Base-by-base conservation (phyloP, 2,797 vertebrate species). In the Schizopygopsis pylzovi region DNA sequence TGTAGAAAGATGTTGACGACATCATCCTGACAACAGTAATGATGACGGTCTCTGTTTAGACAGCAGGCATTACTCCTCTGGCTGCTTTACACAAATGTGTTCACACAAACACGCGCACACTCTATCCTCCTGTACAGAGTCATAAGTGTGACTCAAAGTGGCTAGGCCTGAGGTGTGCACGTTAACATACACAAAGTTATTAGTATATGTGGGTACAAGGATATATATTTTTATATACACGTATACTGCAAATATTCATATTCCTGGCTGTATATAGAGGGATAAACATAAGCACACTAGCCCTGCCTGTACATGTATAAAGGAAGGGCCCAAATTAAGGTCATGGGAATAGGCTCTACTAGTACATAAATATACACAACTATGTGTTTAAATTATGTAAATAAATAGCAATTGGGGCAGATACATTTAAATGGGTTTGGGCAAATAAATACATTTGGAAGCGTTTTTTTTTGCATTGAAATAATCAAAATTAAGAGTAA, bases 31-130 rank as follows among this genome's bases (percentile, higher is more conserved):
- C 79, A 71, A 72, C 63, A 45, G 59, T 84, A 52, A 61, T 73
- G 41, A 71, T 81, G 47, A 77, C 47, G 61, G 70, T 67, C 45
- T 59, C 59, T 45, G 82, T 84, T 77, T 77, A 73, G 77, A 87
- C 82, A 76, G 71, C 37, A 43, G 65, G 43, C 65, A 81, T 52
- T 54, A 67, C 61, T 81, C 71, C 77, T 73, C 43, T 16, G 8
- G 72, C 85, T 67, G 59, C 45, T 43, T 77, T 45, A 78, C 77
- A 47, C 28, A 47, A 72, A 72, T 79, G 54, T 41, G 7, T 70
- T 28, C 39, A 20, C 56, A 84, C 56, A 67, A 52, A 80, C 33
- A 41, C 10, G 25, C 33, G 18, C 28, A 79, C 52, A 47, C 33
- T 11, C 16, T 33, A 6, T 45, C n/a, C 6, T 15, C 2, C 72